Percentiles rank a stretch among this genome's conserved stretches.
Evolutionary conservation across 2,113 vertebrate species (phyloP).

Genomic region (Mus musculus): DNA sequence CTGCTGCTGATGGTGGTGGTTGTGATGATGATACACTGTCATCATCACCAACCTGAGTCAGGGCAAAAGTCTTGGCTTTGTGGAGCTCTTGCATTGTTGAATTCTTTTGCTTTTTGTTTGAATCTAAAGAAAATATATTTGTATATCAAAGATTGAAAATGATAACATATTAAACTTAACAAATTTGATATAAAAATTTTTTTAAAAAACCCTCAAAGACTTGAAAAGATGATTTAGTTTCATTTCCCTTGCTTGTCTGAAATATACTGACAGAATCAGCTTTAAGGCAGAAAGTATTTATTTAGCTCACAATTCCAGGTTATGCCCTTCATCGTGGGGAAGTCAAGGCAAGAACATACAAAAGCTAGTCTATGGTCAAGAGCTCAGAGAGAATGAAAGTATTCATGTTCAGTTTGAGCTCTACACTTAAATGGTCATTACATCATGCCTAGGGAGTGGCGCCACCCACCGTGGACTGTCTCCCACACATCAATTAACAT

Average conservation of each 20-base stretch:
- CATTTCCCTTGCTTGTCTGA: not conserved
- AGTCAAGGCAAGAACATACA: not conserved
- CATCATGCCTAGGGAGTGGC: not conserved
- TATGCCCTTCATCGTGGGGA: not conserved
- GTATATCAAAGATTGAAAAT: not conserved
- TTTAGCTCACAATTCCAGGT: not conserved
- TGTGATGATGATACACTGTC: not conserved
- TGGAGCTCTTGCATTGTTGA: not conserved
- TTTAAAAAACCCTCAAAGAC: not conserved
- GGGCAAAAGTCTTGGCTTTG: not conserved
- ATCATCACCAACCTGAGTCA: too few relatives aligned
- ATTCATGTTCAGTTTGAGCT: not conserved
- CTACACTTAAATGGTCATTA: not conserved
- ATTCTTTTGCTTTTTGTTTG: not conserved
- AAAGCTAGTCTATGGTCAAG: not conserved
- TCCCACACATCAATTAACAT: not conserved
- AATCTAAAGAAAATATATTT: not conserved
- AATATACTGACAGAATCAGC: not conserved
- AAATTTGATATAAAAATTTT: not conserved
- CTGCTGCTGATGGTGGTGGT: accelerated
- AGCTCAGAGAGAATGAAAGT: not conserved
- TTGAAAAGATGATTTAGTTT: not conserved
- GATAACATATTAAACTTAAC: not conserved
- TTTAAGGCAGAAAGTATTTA: not conserved
- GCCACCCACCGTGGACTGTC: not conserved